These are phyloP conservation scores for Amblyopsis rosae DNA, from an alignment of 2,113 vertebrate species.

Conservation along the genomic window DNA sequence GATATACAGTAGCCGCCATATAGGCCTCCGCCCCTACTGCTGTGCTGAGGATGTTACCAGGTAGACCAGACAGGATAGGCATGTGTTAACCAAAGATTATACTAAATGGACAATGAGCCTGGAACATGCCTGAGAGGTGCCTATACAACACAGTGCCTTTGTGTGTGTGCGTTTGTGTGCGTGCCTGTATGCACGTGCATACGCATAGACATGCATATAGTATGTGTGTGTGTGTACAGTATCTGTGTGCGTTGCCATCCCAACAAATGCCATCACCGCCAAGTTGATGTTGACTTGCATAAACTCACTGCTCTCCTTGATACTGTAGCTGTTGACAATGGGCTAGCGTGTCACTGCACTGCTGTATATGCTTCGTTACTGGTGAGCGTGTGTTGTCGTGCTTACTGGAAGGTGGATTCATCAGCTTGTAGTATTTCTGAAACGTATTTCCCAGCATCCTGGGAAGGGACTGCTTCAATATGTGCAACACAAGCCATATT, in stretches of 20 bases:
- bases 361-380: conserved; percentile 24
- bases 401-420: no score
- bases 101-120: conserved; percentile 48
- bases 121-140: conserved; percentile 32
- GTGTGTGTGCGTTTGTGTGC: conserved; percentile 2
- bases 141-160: no score
- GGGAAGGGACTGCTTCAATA: no score
- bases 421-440: no score
- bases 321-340: conserved; percentile 38
- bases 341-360: conserved; percentile 34
- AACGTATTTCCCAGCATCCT: no score
- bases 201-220: no score
- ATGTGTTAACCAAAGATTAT: conserved; percentile 51
- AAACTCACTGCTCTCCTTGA: conserved; percentile 30
- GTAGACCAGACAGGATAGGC: conserved; percentile 46
- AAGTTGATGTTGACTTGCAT: conserved; percentile 31
- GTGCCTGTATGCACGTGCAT: neutral
- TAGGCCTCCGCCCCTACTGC: conserved; percentile 6
- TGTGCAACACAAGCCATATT: no score
- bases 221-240: conserved; percentile 3
- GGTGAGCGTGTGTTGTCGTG: conserved; percentile 4
- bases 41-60: conserved; percentile 33
- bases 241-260: conserved; percentile 34
- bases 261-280: conserved; percentile 48
- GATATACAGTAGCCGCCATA: neutral